Percentiles rank a stretch among this genome's conserved stretches.
These are phyloP conservation scores for Trichechus manatus DNA, from an alignment of 2,113 vertebrate species.

Conservation along the genomic window DNA sequence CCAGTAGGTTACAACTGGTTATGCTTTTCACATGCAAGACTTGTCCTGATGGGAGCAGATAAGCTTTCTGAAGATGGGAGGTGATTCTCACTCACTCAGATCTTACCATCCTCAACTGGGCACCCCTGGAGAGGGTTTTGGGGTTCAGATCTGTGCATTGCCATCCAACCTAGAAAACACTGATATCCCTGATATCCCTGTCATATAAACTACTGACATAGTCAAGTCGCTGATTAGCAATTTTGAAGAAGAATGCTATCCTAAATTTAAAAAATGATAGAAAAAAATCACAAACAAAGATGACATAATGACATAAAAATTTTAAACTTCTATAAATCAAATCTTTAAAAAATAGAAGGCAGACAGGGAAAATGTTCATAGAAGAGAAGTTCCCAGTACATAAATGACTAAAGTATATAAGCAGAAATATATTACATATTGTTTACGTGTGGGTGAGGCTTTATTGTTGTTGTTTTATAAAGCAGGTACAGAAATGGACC, in stretches of 20 bases:
- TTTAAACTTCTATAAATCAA: background rate
- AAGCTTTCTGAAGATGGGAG: background rate
- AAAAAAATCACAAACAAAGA: conserved; percentile 45
- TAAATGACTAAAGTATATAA: background rate
- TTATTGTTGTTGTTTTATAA: background rate
- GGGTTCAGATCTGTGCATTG: too few relatives aligned
- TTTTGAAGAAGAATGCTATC: background rate
- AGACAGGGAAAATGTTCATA: background rate
- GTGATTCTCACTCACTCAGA: background rate
- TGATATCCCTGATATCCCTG: background rate
- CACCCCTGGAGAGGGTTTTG: background rate
- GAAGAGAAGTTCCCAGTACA: background rate
- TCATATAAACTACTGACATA: background rate
- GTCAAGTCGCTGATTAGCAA: background rate
- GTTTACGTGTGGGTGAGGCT: too few relatives aligned
- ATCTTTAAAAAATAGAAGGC: conserved; percentile 38
- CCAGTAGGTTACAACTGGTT: too few relatives aligned
- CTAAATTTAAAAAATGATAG: background rate
- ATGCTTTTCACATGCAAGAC: background rate
- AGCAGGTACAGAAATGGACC: background rate
- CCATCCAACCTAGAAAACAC: background rate
- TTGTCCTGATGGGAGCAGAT: background rate
- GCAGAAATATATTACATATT: background rate
- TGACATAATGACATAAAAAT: conserved; percentile 8
- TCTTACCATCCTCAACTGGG: background rate